Evolutionary conservation across 2,797 vertebrate genomes (phyloP).

Genomic region (Galaxias olidus): DNA sequence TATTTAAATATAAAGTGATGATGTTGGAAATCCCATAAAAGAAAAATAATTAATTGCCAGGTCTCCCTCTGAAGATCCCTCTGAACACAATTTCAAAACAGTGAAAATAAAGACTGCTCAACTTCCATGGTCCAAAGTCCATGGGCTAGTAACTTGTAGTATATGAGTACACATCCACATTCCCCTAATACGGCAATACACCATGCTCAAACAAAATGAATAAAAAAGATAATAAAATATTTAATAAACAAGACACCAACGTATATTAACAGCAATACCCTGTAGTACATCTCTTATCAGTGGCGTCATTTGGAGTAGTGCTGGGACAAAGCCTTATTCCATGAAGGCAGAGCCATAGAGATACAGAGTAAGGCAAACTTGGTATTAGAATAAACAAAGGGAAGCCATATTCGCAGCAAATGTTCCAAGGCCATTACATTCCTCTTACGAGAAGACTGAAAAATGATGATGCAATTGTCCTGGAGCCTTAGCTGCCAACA

Average conservation of each 20-base stretch:
- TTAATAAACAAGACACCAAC: too few relatives aligned
- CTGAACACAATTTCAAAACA: too few relatives aligned
- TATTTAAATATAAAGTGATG: too few relatives aligned
- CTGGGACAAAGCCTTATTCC: slow-evolving; percentile 18
- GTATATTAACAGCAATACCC: slow-evolving; percentile 43
- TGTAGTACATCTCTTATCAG: slow-evolving; percentile 50
- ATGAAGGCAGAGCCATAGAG: slow-evolving; percentile 60
- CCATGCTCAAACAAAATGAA: not conserved
- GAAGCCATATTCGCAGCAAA: slow-evolving; percentile 48
- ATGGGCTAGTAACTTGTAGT: too few relatives aligned
- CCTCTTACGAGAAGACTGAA: slow-evolving; percentile 5
- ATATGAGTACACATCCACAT: too few relatives aligned
- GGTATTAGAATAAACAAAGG: slow-evolving; percentile 47
- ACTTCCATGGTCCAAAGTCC: too few relatives aligned
- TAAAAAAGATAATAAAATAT: slow-evolving; percentile 17
- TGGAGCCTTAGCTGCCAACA: slow-evolving; percentile 45
- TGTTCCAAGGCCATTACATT: slow-evolving; percentile 37
- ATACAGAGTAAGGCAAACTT: slow-evolving; percentile 67
- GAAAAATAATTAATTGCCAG: too few relatives aligned
- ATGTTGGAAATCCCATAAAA: too few relatives aligned
- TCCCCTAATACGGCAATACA: too few relatives aligned
- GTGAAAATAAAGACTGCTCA: too few relatives aligned
- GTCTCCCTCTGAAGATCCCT: too few relatives aligned
- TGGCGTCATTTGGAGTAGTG: slow-evolving; percentile 49
- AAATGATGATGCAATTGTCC: not conserved